Conservation (phyloP, 2,797 vertebrate genomes). For the Acomys russatus region DNA sequence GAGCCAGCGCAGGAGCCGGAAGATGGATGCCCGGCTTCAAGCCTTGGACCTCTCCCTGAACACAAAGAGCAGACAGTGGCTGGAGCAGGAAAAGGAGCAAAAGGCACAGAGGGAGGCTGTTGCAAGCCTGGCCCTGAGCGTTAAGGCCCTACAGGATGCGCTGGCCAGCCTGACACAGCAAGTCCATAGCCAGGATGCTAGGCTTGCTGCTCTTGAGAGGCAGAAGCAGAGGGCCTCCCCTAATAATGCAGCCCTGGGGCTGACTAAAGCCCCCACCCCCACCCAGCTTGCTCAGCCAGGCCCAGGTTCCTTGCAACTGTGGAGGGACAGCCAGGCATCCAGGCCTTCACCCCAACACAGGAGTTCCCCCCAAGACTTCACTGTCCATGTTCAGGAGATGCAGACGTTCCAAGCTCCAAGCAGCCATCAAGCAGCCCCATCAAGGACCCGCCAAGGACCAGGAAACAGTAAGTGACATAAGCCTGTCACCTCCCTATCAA, state of each 20-base stretch:
- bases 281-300: background rate
- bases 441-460: constrained; percentile 19
- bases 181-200: constrained; percentile 81
- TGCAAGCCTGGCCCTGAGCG: constrained; percentile 81
- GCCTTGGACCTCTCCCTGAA: constrained; percentile 84
- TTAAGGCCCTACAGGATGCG: constrained; percentile 81
- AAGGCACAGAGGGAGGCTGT: constrained; percentile 39
- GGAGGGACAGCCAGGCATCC: background rate
- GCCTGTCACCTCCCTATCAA: background rate
- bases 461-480: constrained; percentile 84
- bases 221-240: background rate
- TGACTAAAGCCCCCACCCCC: background rate
- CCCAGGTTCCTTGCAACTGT: background rate
- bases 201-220: constrained; percentile 82
- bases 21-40: constrained; percentile 84
- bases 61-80: constrained; percentile 59
- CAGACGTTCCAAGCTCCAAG: background rate
- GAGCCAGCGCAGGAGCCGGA: constrained; percentile 84
- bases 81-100: constrained; percentile 74
- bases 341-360: background rate
- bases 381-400: background rate
- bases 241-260: fast-evolving
- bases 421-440: background rate
- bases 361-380: background rate
- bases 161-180: constrained; percentile 80